Evolutionary conservation across 2,113 vertebrate species (phyloP).

Genomic region (Oriolus oriolus): DNA sequence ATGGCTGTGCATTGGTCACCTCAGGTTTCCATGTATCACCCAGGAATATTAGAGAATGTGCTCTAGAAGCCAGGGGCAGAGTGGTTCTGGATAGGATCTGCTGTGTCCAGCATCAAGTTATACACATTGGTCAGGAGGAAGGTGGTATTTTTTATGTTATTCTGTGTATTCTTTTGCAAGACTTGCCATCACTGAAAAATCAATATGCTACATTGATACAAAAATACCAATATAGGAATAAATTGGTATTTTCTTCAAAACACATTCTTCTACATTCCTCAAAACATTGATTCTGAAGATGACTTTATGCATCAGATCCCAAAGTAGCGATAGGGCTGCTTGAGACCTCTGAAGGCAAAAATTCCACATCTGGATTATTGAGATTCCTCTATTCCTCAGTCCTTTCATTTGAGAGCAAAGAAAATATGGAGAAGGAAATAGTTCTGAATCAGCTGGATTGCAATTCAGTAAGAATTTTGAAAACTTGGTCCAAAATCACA

Average conservation of each 20-base stretch:
- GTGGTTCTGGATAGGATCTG: not conserved
- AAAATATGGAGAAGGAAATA: not conserved
- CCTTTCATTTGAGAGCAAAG: not conserved
- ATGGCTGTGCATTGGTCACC: not conserved
- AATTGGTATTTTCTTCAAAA: not conserved
- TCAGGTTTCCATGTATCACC: not conserved
- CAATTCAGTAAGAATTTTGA: not conserved
- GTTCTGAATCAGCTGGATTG: not conserved
- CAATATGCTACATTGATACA: not conserved
- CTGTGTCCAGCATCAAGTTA: not conserved
- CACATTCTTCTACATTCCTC: not conserved
- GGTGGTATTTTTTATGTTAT: not conserved
- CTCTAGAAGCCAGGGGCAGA: not conserved
- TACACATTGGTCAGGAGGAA: not conserved
- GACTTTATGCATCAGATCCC: not conserved
- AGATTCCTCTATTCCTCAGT: not conserved
- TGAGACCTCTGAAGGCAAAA: not conserved
- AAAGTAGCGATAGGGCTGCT: not conserved
- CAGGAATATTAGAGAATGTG: not conserved
- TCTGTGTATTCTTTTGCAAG: not conserved
- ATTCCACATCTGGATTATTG: not conserved
- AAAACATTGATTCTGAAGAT: not conserved
- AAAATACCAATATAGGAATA: not conserved
- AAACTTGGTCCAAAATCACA: not conserved
- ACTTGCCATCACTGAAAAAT: not conserved